Evolutionary conservation across 2,888 invertebrate species (phyloP), one percentile per base, ranked within the genome.

Genomic region (Leptothorax acervorum): DNA sequence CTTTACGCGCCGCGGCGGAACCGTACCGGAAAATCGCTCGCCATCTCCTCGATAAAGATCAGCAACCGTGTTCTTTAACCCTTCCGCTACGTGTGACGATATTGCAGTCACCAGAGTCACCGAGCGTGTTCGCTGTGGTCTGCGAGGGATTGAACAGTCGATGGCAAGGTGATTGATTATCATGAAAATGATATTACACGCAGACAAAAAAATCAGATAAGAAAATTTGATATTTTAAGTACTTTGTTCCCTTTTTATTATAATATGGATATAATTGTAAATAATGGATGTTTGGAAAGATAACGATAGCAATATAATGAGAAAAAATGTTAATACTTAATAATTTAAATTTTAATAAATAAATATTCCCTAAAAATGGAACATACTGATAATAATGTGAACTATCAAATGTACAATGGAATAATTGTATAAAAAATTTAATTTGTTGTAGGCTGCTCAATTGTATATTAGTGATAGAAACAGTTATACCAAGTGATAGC

Each of bases 1-100:
- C 88, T 86, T 90, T 91, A 87, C 88, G 90, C 89, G 87, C n/a
- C 73, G 73, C 87, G 87, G 86, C 84, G 82, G 88, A 90, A 85
- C 85, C 88, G 86, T 76, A 79, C 82, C 66, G 82, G 83, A 60
- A 53, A 83, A 75, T 85, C 83, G 71, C 62, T 81, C 73, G 70
- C 81, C 75, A 48, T 66, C 71, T 79, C 55, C 74, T 42, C 78
- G 84, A 84, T 85, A 83, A 81, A 79, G 84, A 79, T 84, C 79
- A 81, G 79, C 79, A 73, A 81, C 60, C 73, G 48, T 81, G 79
- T 71, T 81, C 79, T 60, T 31, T 73, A 81, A 81, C 79, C 79
- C 79, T 81, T 81, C 73, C 73, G 35, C 48, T 48, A 60, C 12
- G 60, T 60, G 28, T 42, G 28, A 53, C 65, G 68, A 57, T 70